Conservation (phyloP, 1,140 invertebrate species). For the Globodera ellingtonae region DNA sequence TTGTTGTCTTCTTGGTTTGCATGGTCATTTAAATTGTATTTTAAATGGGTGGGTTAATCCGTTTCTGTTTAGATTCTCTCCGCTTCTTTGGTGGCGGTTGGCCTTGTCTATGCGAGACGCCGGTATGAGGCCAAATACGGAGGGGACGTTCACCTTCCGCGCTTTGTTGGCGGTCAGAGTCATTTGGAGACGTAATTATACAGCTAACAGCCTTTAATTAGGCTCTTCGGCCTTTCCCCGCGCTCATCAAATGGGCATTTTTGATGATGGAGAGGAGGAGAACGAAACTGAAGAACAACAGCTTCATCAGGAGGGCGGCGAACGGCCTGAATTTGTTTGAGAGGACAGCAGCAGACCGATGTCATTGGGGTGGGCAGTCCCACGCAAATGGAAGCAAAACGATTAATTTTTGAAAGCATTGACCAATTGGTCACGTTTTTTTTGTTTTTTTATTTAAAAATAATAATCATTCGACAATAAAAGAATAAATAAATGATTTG, state of each 20-base stretch:
- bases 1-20: not conserved
- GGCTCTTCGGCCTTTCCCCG: not conserved
- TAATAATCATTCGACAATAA: too few relatives aligned
- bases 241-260: not conserved
- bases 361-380: too few relatives aligned
- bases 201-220: not conserved
- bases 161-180: not conserved
- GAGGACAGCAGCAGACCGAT: too few relatives aligned
- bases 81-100: constrained; percentile 5
- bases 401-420: too few relatives aligned
- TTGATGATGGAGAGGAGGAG: not conserved
- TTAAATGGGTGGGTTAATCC: not conserved
- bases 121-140: not conserved
- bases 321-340: not conserved
- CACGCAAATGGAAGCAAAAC: too few relatives aligned
- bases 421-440: too few relatives aligned
- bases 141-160: not conserved
- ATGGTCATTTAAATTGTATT: not conserved
- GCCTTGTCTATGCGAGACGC: not conserved
- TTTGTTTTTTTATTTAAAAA: too few relatives aligned
- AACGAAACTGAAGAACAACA: not conserved
- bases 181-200: too few relatives aligned
- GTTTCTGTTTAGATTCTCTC: not conserved
- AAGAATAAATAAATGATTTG: too few relatives aligned
- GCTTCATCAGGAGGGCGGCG: not conserved